Percentiles rank a stretch among this genome's conserved stretches.
These are phyloP conservation scores for Trichopria drosophilae DNA, from an alignment of 2,888 invertebrate species.

Conservation along the genomic window DNA sequence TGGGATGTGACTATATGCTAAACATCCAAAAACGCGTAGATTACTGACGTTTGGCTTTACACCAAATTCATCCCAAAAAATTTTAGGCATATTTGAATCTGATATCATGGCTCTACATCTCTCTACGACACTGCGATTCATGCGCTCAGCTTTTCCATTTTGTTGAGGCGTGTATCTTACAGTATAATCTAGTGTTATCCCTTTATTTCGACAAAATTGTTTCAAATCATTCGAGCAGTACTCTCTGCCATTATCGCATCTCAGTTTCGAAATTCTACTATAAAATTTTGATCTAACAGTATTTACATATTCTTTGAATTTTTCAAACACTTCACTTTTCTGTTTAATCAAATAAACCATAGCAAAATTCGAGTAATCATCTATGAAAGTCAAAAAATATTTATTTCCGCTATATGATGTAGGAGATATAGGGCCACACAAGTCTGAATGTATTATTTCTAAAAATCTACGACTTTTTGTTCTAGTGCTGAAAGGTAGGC, in stretches of 20 bases:
- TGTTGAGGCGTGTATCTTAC: too few relatives aligned
- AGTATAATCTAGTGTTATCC: conserved; percentile 12
- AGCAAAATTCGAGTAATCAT: conserved; percentile 27
- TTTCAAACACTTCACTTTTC: conserved; percentile 31
- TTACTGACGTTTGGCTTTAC: conserved; percentile 23
- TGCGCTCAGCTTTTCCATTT: not conserved
- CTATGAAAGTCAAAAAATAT: conserved; percentile 28
- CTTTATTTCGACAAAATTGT: conserved; percentile 33
- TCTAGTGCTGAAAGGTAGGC: conserved; percentile 2
- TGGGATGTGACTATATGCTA: conserved; percentile 23
- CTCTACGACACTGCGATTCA: not conserved
- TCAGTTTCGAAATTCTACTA: conserved; percentile 32
- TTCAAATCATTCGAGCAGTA: conserved; percentile 28
- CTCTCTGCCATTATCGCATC: conserved; percentile 39
- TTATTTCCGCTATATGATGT: conserved; percentile 12
- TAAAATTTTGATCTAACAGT: conserved; percentile 31
- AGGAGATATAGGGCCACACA: conserved; percentile 23
- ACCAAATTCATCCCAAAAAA: not conserved
- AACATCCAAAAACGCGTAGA: conserved; percentile 24
- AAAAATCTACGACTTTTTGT: conserved; percentile 23
- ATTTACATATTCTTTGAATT: conserved; percentile 32
- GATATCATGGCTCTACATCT: not conserved
- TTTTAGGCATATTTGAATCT: not conserved
- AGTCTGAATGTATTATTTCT: conserved; percentile 23
- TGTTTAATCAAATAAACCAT: conserved; percentile 17